phyloP scores from a whole-genome alignment of 2,113 vertebrate genomes.

The Bolborhynchus lineola region DNA sequence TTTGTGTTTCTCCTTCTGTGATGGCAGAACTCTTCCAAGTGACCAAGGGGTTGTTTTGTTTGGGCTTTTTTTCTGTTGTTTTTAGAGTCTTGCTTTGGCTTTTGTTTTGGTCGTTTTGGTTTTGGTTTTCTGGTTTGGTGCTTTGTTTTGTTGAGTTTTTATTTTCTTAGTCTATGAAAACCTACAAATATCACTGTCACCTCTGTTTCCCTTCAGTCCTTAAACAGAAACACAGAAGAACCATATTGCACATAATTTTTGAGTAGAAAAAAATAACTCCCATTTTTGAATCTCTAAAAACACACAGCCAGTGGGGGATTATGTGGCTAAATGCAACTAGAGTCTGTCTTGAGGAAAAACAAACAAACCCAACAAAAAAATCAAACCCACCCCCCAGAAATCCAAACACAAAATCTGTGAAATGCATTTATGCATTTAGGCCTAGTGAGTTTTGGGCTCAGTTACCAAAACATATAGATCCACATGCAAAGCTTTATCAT shows the following conservation, averaged over 20 bases:
- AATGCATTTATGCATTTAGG: not conserved
- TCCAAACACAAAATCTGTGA: not conserved
- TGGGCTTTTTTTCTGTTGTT: fast-evolving
- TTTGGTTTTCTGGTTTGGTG: not conserved
- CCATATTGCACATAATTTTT: not conserved
- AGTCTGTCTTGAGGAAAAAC: not conserved
- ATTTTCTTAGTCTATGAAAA: not conserved
- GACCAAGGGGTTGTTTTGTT: not conserved
- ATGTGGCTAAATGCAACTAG: not conserved
- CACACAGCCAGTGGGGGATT: not conserved
- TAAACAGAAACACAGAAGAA: not conserved
- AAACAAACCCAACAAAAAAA: not conserved
- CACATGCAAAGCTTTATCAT: not conserved
- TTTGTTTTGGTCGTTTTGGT: not conserved
- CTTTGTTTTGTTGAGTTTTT: not conserved
- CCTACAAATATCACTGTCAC: not conserved
- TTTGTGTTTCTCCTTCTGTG: not conserved
- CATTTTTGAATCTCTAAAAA: not conserved
- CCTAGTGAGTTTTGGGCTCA: not conserved
- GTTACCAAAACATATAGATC: not conserved
- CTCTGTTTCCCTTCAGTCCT: not conserved
- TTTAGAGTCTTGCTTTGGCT: not conserved
- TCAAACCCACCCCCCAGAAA: not conserved
- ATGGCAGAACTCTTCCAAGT: not conserved
- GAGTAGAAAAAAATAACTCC: not conserved